Percentiles rank a stretch among this genome's conserved stretches.
Evolutionary conservation across 37 sponge, comb jelly and placozoan species (phyloP).

Genomic region (Mnemiopsis leidyi): DNA sequence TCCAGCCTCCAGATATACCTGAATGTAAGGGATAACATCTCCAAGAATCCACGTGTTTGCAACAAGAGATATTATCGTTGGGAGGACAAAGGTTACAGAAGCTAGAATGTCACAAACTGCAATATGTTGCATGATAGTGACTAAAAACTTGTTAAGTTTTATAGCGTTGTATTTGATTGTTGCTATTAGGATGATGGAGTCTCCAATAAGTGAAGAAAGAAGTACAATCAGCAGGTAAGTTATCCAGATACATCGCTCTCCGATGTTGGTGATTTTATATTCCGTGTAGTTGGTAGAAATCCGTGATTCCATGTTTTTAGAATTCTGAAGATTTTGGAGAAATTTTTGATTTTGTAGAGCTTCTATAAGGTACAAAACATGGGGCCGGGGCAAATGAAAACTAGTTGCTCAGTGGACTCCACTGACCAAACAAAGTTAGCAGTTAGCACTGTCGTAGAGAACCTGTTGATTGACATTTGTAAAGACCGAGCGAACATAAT

Average conservation of each 20-base stretch:
- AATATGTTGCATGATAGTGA: not conserved
- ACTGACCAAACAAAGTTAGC: too few species aligned
- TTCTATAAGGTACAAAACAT: too few species aligned
- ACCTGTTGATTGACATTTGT: too few species aligned
- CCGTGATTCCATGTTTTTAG: too few species aligned
- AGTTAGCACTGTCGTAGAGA: too few species aligned
- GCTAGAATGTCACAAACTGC: slow-evolving; percentile 25
- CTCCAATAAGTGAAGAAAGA: not conserved
- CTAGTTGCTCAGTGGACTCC: too few species aligned
- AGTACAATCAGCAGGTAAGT: not conserved
- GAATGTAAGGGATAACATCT: not conserved
- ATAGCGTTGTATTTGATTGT: not conserved
- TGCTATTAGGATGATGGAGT: slow-evolving; percentile 7
- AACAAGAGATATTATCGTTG: not conserved
- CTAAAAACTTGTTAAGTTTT: slow-evolving; percentile 2
- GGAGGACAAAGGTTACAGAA: not conserved
- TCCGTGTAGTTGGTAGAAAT: not conserved
- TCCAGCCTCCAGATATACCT: not conserved
- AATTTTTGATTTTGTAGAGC: too few species aligned
- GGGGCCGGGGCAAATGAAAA: too few species aligned
- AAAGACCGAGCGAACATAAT: too few species aligned
- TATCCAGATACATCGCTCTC: not conserved
- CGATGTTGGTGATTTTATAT: not conserved
- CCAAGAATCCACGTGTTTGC: slow-evolving; percentile 6
- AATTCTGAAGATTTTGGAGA: too few species aligned